These are phyloP conservation scores for Lithobates pipiens DNA, from an alignment of 2,797 vertebrate species.

Conservation along the genomic window DNA sequence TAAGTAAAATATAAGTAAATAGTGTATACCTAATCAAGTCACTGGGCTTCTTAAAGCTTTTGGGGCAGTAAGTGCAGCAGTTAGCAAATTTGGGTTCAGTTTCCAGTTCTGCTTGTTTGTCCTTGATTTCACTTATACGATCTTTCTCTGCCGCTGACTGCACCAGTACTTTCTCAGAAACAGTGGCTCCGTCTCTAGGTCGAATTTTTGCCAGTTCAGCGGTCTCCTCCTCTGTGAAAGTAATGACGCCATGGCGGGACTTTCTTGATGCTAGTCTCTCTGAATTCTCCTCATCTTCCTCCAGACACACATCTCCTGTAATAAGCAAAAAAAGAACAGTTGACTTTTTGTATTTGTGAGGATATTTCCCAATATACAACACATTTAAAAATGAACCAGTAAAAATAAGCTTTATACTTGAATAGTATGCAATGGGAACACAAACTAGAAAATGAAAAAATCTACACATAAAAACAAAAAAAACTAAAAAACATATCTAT, in stretches of 20 bases:
- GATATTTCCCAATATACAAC: too few species aligned
- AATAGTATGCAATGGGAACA: too few species aligned
- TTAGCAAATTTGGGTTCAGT: constrained; percentile 94
- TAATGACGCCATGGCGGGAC: constrained; percentile 89
- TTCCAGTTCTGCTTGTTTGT: constrained; percentile 90
- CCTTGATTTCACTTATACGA: constrained; percentile 95
- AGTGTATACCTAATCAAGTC: constrained; percentile 89
- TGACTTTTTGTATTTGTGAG: too few species aligned
- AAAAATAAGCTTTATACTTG: too few species aligned
- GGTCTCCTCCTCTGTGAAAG: constrained; percentile 95
- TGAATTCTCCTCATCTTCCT: constrained; percentile 80
- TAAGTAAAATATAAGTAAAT: neutral
- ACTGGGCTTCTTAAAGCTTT: constrained; percentile 98
- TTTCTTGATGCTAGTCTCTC: constrained; percentile 82
- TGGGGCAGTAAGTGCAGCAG: constrained; percentile 93
- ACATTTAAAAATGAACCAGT: too few species aligned
- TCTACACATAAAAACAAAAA: too few species aligned
- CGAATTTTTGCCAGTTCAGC: constrained; percentile 92
- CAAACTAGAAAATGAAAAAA: too few species aligned
- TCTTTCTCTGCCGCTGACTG: constrained; percentile 96
- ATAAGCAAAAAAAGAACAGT: neutral
- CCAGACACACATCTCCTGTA: constrained; percentile 69
- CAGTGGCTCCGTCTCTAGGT: constrained; percentile 88
- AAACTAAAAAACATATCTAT: too few species aligned
- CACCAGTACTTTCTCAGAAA: constrained; percentile 95